These are phyloP conservation scores for Sitta carolinensis DNA, from an alignment of 2,797 vertebrate genomes.

Conservation along the genomic window DNA sequence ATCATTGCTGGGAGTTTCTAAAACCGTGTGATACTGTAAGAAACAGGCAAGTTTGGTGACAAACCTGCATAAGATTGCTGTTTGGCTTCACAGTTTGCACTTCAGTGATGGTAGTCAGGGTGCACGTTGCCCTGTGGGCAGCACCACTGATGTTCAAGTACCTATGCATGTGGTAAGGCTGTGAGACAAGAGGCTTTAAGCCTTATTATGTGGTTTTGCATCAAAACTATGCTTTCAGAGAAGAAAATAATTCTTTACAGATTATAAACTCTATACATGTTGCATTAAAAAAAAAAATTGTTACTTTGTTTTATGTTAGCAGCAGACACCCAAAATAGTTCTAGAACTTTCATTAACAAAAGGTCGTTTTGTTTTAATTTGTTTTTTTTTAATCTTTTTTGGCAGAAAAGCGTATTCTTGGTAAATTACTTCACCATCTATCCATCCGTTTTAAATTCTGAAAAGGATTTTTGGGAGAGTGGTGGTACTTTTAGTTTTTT, in stretches of 20 bases:
- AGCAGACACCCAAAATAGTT: neutral
- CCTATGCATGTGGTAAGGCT: neutral
- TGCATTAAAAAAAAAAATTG: neutral
- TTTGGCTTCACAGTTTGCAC: neutral
- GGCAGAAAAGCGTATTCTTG: neutral
- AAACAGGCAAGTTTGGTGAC: neutral
- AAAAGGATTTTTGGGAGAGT: neutral
- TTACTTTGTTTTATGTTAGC: neutral
- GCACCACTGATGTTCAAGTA: neutral
- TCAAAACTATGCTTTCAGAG: neutral
- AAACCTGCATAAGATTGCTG: neutral
- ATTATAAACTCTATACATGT: neutral
- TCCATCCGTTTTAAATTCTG: neutral
- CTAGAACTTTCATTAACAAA: neutral
- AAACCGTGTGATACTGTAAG: neutral
- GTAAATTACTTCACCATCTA: neutral
- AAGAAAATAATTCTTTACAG: neutral
- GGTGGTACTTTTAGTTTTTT: neutral
- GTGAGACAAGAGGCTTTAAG: neutral
- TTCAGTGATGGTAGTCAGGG: neutral
- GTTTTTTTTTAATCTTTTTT: neutral
- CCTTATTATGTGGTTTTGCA: neutral
- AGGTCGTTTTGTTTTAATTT: accelerated
- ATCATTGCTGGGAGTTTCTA: neutral
- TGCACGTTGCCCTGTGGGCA: neutral